phyloP scores from a whole-genome alignment of 2,888 invertebrate species.

The Pterostichus niger region DNA sequence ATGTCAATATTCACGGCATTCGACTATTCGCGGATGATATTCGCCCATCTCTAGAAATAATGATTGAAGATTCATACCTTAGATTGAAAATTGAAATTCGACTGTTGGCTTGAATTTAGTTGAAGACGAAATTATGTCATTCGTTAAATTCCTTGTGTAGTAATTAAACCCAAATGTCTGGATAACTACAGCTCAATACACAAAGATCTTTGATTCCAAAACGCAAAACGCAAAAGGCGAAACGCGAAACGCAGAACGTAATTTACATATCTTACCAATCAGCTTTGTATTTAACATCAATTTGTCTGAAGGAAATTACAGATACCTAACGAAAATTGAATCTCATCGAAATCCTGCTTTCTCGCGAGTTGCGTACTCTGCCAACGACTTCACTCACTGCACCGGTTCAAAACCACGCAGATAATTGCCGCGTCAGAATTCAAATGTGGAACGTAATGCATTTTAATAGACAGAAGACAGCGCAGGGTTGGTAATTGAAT shows the following conservation, averaged over 20 bases:
- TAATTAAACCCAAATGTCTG: neutral
- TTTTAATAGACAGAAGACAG: slow-evolving; percentile 19
- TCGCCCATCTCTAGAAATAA: no score
- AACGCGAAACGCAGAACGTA: slow-evolving; percentile 4
- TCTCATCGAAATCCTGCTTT: slow-evolving; percentile 32
- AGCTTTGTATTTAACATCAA: slow-evolving; percentile 55
- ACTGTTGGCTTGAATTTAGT: neutral
- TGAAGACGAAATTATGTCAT: neutral
- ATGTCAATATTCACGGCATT: no score
- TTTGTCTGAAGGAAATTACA: slow-evolving; percentile 56
- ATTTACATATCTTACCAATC: slow-evolving; percentile 57
- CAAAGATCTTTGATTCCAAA: neutral
- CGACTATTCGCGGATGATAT: no score
- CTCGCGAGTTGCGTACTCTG: neutral
- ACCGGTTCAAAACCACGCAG: slow-evolving; percentile 18
- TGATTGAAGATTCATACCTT: no score
- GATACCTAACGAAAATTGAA: slow-evolving; percentile 50
- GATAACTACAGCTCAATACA: neutral
- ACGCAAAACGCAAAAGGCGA: neutral
- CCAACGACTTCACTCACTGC: neutral
- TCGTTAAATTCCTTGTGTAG: neutral
- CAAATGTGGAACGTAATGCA: slow-evolving; percentile 52
- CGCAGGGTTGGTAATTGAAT: neutral
- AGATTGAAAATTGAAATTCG: no score
- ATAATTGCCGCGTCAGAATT: slow-evolving; percentile 49